These are phyloP conservation scores for Parazoanthus darwini DNA, from an alignment of 92 coral and sea anemone genomes.

Conservation along the genomic window DNA sequence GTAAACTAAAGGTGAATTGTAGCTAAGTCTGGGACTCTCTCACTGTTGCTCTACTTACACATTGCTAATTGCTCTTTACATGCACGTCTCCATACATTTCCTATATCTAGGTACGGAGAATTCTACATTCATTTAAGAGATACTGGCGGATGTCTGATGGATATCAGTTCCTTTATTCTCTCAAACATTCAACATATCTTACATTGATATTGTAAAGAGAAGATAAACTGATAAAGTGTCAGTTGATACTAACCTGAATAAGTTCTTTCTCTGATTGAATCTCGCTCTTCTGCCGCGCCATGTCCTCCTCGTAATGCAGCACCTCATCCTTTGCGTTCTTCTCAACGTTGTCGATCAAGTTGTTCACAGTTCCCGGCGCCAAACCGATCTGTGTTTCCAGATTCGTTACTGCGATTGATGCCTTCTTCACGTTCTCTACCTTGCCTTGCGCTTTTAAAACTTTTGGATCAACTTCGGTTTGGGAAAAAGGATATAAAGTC, in stretches of 20 bases:
- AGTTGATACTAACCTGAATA: conserved; percentile 22
- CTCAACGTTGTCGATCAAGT: conserved; percentile 34
- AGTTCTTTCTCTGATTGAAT: conserved; percentile 43
- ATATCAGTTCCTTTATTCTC: too few species aligned
- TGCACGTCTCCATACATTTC: too few species aligned
- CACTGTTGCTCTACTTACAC: too few species aligned
- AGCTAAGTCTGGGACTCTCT: too few species aligned
- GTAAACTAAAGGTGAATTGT: too few species aligned
- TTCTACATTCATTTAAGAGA: too few species aligned
- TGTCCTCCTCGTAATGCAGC: conserved; percentile 24
- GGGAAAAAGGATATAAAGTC: background rate
- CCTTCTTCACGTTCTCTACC: conserved; percentile 32
- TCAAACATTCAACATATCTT: too few species aligned
- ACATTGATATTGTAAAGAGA: too few species aligned
- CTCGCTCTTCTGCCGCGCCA: conserved; percentile 24
- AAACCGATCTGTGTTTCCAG: conserved; percentile 31
- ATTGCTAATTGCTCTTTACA: too few species aligned
- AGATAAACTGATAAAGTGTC: too few species aligned
- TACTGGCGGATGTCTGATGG: too few species aligned
- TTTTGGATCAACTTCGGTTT: conserved; percentile 8
- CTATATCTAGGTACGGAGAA: too few species aligned
- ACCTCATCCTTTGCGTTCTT: conserved; percentile 22
- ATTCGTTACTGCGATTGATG: conserved; percentile 26
- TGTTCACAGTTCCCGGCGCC: conserved; percentile 30
- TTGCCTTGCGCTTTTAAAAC: conserved; percentile 10